phyloP scores from a whole-genome alignment of 1,140 invertebrate genomes.

The Anastrepha obliqua region DNA sequence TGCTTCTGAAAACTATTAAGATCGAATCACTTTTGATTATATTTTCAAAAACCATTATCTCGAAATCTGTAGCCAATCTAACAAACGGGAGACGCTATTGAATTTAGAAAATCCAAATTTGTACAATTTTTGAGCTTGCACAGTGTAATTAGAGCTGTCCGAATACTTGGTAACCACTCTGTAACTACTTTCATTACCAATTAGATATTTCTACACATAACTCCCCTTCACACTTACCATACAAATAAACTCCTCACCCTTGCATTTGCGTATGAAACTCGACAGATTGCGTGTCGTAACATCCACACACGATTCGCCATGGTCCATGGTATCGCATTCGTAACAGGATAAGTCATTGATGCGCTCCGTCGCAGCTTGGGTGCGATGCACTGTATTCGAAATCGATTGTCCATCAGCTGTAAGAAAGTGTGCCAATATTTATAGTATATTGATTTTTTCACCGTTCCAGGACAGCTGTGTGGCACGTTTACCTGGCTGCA shows the following conservation, averaged over 20 bases:
- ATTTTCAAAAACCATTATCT: too few species aligned
- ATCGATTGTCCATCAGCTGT: conserved; percentile 70
- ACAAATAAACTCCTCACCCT: conserved; percentile 83
- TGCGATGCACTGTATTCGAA: conserved; percentile 81
- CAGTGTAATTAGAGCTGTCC: too few species aligned
- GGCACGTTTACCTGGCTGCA: conserved; percentile 36
- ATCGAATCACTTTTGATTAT: too few species aligned
- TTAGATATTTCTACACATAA: background rate
- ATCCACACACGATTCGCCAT: conserved; percentile 82
- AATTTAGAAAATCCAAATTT: too few species aligned
- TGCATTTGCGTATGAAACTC: conserved; percentile 82
- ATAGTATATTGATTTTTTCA: conserved; percentile 67
- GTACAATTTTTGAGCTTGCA: too few species aligned
- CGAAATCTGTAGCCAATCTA: too few species aligned
- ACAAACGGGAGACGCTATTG: too few species aligned
- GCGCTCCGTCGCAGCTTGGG: conserved; percentile 82
- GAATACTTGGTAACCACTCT: too few species aligned
- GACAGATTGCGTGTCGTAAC: conserved; percentile 77
- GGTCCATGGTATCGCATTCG: conserved; percentile 84
- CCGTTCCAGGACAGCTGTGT: background rate
- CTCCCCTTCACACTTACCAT: conserved; percentile 78
- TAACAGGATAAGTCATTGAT: conserved; percentile 87
- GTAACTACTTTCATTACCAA: background rate
- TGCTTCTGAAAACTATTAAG: too few species aligned
- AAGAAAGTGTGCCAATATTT: background rate